Evolutionary conservation across 2,888 invertebrate genomes (phyloP).

Genomic region (Dastarcus helophoroides): DNA sequence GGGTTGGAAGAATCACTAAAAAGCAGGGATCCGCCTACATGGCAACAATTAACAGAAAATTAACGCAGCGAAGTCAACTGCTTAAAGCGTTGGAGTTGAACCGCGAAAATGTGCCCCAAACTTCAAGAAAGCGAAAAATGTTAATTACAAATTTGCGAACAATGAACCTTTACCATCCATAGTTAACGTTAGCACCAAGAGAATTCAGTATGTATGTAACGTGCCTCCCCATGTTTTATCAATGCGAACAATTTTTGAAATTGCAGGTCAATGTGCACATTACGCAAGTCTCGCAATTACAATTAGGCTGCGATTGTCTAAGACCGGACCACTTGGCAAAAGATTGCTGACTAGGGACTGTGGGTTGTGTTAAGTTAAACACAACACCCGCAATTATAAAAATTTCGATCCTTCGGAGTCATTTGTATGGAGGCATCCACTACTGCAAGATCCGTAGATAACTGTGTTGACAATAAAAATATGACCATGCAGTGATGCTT

Average conservation of each 20-base stretch:
- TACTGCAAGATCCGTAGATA: constrained; percentile 3
- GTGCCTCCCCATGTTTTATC: constrained; percentile 11
- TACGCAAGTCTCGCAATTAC: constrained; percentile 9
- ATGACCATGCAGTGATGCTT: constrained; percentile 13
- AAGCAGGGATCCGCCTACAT: constrained; percentile 5
- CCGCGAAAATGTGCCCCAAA: too few species aligned
- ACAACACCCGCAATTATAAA: constrained; percentile 11
- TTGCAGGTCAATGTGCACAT: constrained; percentile 6
- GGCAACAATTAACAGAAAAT: constrained; percentile 1
- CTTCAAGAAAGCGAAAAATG: constrained; percentile 1
- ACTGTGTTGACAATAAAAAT: background rate
- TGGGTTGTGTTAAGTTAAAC: constrained; percentile 13
- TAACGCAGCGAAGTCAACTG: background rate
- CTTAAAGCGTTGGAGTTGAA: too few species aligned
- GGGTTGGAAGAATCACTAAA: constrained; percentile 17
- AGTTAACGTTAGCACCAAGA: background rate
- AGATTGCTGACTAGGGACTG: constrained; percentile 13
- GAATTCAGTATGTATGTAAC: constrained; percentile 7
- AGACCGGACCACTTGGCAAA: constrained; percentile 12
- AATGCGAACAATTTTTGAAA: constrained; percentile 12
- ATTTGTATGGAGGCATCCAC: constrained; percentile 1
- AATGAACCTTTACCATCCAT: background rate
- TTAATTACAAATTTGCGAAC: background rate
- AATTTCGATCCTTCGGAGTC: constrained; percentile 2
- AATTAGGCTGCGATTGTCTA: constrained; percentile 18